Conservation (phyloP, 1,140 invertebrate species). For the Belonocnema kinseyi region DNA sequence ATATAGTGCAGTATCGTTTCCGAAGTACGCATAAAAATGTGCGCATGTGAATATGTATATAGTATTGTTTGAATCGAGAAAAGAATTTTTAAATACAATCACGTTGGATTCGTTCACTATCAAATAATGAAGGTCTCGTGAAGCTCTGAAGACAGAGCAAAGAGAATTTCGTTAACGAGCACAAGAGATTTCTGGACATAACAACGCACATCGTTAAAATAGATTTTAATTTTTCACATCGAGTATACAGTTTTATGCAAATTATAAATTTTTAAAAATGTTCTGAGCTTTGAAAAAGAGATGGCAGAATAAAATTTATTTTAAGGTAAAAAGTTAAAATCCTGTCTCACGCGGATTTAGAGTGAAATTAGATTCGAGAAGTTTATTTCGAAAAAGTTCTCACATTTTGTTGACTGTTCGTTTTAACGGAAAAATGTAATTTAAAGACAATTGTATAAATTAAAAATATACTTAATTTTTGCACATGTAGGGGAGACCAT, state of each 20-base stretch:
- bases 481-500: no score
- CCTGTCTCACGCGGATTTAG: no score
- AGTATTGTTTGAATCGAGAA: not conserved
- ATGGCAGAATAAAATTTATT: no score
- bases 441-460: no score
- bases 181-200: constrained; percentile 14
- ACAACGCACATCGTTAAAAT: constrained; percentile 13
- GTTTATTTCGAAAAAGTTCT: no score
- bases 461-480: no score
- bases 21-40: not conserved
- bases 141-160: constrained; percentile 22
- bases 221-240: constrained; percentile 5
- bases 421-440: no score
- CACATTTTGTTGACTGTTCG: no score
- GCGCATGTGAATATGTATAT: not conserved
- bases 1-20: not conserved
- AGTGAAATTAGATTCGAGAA: no score
- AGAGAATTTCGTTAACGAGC: constrained; percentile 12
- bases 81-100: constrained; percentile 4
- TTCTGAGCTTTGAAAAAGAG: not conserved
- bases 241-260: not conserved
- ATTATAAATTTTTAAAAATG: not conserved
- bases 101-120: constrained; percentile 29
- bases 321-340: no score
- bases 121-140: constrained; percentile 27